Evolutionary conservation across 2,888 invertebrate species (phyloP).

Genomic region (Cyrtodaria siliqua): DNA sequence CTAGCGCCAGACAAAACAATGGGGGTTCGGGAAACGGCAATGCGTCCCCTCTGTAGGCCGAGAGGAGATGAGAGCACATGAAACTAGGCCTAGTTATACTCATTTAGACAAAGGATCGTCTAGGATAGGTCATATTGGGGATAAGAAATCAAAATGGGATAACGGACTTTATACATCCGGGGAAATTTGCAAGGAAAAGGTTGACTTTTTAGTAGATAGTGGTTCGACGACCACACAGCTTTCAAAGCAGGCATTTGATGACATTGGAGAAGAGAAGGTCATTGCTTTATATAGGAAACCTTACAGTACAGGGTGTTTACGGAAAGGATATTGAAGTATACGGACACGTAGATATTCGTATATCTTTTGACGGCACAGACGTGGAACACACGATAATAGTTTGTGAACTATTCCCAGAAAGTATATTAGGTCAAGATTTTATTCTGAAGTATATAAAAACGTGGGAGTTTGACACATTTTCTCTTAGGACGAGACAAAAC

Average conservation of each 20-base stretch:
- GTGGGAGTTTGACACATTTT: constrained; percentile 18
- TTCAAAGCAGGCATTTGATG: constrained; percentile 25
- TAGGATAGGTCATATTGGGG: no score
- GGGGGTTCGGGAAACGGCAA: no score
- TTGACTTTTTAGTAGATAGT: constrained; percentile 38
- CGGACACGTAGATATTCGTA: constrained; percentile 5
- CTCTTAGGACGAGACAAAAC: not conserved
- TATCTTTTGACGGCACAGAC: not conserved
- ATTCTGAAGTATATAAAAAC: constrained; percentile 23
- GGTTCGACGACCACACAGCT: constrained; percentile 37
- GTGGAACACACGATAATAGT: constrained; percentile 13
- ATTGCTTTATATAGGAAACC: not conserved
- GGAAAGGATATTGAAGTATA: constrained; percentile 10
- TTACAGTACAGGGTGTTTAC: constrained; percentile 4
- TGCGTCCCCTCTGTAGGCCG: no score
- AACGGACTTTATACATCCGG: no score
- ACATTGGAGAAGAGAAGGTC: not conserved
- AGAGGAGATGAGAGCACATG: no score
- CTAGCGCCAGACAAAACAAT: no score
- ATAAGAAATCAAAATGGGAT: no score
- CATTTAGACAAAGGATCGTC: no score
- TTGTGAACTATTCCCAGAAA: constrained; percentile 13
- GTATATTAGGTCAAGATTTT: no score
- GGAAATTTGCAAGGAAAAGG: no score
- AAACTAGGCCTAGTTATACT: no score